phyloP scores from a whole-genome alignment of 2,113 vertebrate species.

The Rhea americana region DNA sequence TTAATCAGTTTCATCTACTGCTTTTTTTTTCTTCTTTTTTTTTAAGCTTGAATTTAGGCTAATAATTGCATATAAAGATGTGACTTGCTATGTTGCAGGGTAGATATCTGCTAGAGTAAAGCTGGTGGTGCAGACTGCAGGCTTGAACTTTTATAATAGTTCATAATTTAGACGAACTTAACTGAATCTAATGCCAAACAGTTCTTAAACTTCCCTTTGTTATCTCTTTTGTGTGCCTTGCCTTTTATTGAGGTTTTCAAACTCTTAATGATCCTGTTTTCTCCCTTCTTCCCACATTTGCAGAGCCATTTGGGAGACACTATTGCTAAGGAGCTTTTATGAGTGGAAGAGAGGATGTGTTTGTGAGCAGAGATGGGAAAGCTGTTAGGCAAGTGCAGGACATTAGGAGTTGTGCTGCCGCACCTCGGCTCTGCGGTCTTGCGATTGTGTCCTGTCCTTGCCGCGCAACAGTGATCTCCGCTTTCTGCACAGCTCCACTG shows the following conservation, averaged over 20 bases:
- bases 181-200: too few relatives aligned
- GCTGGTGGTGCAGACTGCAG: background rate
- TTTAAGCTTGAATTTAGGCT: background rate
- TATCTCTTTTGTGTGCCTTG: background rate
- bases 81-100: background rate
- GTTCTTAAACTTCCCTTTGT: too few relatives aligned
- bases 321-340: background rate
- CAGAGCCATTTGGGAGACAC: background rate
- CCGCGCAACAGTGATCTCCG: background rate
- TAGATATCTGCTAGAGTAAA: background rate
- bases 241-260: background rate
- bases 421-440: background rate
- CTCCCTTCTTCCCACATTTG: background rate
- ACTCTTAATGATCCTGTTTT: background rate
- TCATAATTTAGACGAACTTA: background rate
- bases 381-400: background rate
- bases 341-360: background rate
- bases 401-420: background rate
- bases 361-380: background rate
- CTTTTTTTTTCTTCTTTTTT: background rate
- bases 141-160: background rate
- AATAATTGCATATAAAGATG: background rate
- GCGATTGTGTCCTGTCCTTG: background rate
- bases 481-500: background rate
- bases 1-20: background rate